These are phyloP conservation scores for Eupithecia subumbrata DNA, from an alignment of 2,888 invertebrate genomes.

Conservation along the genomic window DNA sequence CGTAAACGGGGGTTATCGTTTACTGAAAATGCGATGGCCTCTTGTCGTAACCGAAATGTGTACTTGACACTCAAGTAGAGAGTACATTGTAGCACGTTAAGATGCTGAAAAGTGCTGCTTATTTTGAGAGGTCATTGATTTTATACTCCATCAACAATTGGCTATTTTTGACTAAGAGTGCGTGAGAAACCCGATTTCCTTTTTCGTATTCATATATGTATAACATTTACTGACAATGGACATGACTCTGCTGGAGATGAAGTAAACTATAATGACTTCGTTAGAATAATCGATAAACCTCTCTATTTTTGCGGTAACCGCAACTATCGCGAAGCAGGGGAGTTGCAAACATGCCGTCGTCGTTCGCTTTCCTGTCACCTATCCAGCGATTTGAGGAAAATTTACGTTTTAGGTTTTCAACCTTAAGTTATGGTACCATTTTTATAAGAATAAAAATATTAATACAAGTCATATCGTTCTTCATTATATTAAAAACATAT, in stretches of 20 bases:
- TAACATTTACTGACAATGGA: background rate
- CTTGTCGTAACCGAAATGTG: conserved; percentile 36
- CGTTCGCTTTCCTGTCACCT: conserved; percentile 59
- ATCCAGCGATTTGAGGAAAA: conserved; percentile 69
- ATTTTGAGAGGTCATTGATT: conserved; percentile 26
- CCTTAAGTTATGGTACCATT: background rate
- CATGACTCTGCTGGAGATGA: background rate
- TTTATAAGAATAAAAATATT: background rate
- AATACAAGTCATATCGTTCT: background rate
- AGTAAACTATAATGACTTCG: background rate
- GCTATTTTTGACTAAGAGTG: conserved; percentile 5
- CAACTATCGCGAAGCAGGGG: conserved; percentile 9
- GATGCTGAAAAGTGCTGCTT: conserved; percentile 26
- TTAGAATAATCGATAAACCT: conserved; percentile 1
- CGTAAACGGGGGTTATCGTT: conserved; percentile 38
- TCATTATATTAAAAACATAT: background rate
- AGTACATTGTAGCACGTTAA: conserved; percentile 42
- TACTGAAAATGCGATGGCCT: conserved; percentile 35
- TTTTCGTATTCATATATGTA: background rate
- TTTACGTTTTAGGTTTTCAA: conserved; percentile 57
- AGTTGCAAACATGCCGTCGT: conserved; percentile 48
- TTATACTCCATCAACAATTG: conserved; percentile 18
- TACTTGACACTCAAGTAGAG: conserved; percentile 45
- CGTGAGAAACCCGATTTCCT: background rate
- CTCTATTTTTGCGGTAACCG: conserved; percentile 20